Evolutionary conservation across 2,888 invertebrate species (phyloP).

Genomic region (Drosophila paucipuncta): DNA sequence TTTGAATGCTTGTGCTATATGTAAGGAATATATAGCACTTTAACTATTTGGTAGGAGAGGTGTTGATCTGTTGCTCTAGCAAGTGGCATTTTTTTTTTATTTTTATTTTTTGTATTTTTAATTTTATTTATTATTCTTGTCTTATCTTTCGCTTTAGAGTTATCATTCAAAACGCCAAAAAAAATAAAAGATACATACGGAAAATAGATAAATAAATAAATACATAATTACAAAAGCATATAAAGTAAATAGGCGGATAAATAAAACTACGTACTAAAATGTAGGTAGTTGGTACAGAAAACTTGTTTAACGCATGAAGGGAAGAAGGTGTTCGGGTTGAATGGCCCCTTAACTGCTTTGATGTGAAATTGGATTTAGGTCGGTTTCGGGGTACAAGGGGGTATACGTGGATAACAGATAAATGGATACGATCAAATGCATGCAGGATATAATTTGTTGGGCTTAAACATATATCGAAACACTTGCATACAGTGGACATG

Average conservation of each 20-base stretch:
- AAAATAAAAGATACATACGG: slow-evolving; percentile 57
- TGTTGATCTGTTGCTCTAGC: slow-evolving; percentile 85
- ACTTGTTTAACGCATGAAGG: slow-evolving; percentile 26
- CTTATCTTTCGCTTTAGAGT: slow-evolving; percentile 44
- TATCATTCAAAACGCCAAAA: slow-evolving; percentile 65
- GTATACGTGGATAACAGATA: slow-evolving; percentile 5
- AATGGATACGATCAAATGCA: slow-evolving; percentile 43
- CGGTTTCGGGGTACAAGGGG: slow-evolving; percentile 16
- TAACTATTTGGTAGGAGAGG: slow-evolving; percentile 84
- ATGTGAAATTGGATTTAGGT: slow-evolving; percentile 29
- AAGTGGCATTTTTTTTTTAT: slow-evolving; percentile 56
- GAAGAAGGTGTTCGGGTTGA: slow-evolving; percentile 5
- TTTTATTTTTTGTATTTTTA: slow-evolving; percentile 24
- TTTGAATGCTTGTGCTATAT: slow-evolving; percentile 32
- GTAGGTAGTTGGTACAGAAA: slow-evolving; percentile 9
- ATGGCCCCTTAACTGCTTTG: slow-evolving; percentile 21
- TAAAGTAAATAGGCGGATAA: slow-evolving; percentile 51
- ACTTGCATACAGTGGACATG: slow-evolving; percentile 20
- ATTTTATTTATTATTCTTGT: not conserved
- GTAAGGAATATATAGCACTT: slow-evolving; percentile 28
- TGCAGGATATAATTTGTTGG: slow-evolving; percentile 45
- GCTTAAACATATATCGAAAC: slow-evolving; percentile 6
- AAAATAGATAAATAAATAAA: slow-evolving; percentile 58
- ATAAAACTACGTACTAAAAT: slow-evolving; percentile 33
- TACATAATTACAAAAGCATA: slow-evolving; percentile 79